Evolutionary conservation across 2,797 vertebrate genomes (phyloP).

Genomic region (Parambassis ranga): DNA sequence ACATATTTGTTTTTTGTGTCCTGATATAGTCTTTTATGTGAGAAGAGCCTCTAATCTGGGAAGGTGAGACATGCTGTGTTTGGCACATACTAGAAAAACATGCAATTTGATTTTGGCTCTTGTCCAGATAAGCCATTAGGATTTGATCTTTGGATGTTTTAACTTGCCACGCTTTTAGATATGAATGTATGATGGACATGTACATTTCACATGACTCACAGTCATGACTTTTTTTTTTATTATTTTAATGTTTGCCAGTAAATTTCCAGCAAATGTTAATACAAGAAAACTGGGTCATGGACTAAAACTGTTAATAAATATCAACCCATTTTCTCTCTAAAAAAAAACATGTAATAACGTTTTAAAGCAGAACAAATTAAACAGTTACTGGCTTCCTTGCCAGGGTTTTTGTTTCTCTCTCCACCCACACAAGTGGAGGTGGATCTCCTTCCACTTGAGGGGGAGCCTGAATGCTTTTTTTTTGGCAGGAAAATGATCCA

Average conservation of each 20-base stretch:
- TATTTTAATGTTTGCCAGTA: neutral
- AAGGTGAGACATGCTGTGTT: neutral
- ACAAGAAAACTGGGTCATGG: too few relatives aligned
- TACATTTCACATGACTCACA: slow-evolving; percentile 18
- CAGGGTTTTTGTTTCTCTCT: slow-evolving; percentile 28
- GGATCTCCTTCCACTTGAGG: slow-evolving; percentile 16
- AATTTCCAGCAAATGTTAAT: too few relatives aligned
- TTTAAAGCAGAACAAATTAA: slow-evolving; percentile 37
- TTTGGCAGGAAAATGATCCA: slow-evolving; percentile 48
- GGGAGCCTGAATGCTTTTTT: slow-evolving; percentile 17
- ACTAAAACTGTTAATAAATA: too few relatives aligned
- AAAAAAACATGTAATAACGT: slow-evolving; percentile 22
- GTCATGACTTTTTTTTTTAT: too few relatives aligned
- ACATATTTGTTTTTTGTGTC: too few relatives aligned
- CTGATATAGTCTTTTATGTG: too few relatives aligned
- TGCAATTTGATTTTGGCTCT: slow-evolving; percentile 29
- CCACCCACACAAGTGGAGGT: slow-evolving; percentile 24
- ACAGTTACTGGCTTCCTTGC: slow-evolving; percentile 39
- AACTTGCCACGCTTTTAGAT: slow-evolving; percentile 23
- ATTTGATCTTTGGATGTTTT: slow-evolving; percentile 39
- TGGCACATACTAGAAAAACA: neutral
- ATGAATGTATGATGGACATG: slow-evolving; percentile 32
- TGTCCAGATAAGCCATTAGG: slow-evolving; percentile 49
- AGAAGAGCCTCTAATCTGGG: too few relatives aligned
- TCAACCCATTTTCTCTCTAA: too few relatives aligned